phyloP scores from a whole-genome alignment of 2,113 vertebrate species.

The Phoxinus phoxinus region DNA sequence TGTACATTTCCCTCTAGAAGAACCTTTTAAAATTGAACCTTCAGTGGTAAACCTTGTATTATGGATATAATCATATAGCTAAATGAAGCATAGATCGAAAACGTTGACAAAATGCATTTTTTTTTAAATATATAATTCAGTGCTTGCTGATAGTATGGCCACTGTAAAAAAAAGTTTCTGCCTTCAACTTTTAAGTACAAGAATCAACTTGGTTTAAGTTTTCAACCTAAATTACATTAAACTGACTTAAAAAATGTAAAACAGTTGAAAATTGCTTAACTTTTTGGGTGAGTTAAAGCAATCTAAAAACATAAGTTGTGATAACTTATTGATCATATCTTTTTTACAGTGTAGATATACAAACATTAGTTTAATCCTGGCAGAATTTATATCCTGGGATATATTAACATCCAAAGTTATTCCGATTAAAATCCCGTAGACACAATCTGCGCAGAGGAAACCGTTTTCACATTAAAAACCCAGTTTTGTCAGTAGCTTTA shows the following conservation, averaged over 20 bases:
- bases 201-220: too few species aligned
- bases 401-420: neutral
- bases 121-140: neutral
- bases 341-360: neutral
- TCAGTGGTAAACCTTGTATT: neutral
- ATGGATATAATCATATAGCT: neutral
- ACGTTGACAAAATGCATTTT: neutral
- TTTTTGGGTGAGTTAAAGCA: too few species aligned
- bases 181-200: too few species aligned
- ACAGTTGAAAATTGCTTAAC: too few species aligned
- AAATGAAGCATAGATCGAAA: neutral
- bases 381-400: neutral
- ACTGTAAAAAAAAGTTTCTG: too few species aligned
- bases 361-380: neutral
- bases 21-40: neutral
- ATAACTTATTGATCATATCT: too few species aligned
- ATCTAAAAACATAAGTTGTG: too few species aligned
- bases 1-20: neutral
- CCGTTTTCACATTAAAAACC: neutral
- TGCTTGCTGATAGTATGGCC: neutral
- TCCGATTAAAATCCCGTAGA: neutral
- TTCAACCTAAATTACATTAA: too few species aligned
- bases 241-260: too few species aligned
- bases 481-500: conserved; percentile 14
- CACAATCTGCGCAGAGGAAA: neutral